Evolutionary conservation across 2,888 invertebrate genomes (phyloP).

Genomic region (Epinotia brunnichana): DNA sequence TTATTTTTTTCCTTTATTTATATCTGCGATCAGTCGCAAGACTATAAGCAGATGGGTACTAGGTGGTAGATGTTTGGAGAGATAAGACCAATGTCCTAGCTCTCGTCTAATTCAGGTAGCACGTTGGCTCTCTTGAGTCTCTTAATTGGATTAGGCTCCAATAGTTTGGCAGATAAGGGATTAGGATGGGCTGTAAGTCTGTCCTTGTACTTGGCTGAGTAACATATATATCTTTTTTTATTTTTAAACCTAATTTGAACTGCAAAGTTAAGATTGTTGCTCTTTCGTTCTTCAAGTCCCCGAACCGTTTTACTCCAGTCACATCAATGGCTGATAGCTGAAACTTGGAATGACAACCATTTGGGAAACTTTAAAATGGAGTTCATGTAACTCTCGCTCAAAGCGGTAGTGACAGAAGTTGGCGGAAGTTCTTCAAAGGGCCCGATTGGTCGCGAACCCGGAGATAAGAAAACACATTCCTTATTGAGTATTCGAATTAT

Average conservation of each 20-base stretch:
- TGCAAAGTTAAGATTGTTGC: background rate
- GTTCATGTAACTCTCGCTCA: constrained; percentile 29
- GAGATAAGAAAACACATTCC: constrained; percentile 79
- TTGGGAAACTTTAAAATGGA: constrained; percentile 39
- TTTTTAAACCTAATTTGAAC: background rate
- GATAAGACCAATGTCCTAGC: too few relatives aligned
- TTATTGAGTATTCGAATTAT: constrained; percentile 78
- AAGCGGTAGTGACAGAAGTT: constrained; percentile 33
- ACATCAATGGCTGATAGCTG: constrained; percentile 27
- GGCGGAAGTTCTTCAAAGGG: constrained; percentile 72
- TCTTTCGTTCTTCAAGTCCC: background rate
- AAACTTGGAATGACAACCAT: constrained; percentile 30
- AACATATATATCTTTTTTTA: too few relatives aligned
- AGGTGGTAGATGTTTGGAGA: too few relatives aligned
- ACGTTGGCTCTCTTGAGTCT: too few relatives aligned
- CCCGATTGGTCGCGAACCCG: constrained; percentile 66
- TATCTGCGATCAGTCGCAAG: too few relatives aligned
- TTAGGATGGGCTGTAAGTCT: too few relatives aligned
- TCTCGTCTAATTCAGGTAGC: too few relatives aligned
- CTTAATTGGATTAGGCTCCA: too few relatives aligned
- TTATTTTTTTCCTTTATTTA: too few relatives aligned
- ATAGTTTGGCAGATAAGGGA: too few relatives aligned
- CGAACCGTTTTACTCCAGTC: constrained; percentile 8
- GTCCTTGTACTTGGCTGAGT: too few relatives aligned
- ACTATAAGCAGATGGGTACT: too few relatives aligned